Evolutionary conservation across 2,888 invertebrate species (phyloP).

Genomic region (Sarcophaga caerulescens): DNA sequence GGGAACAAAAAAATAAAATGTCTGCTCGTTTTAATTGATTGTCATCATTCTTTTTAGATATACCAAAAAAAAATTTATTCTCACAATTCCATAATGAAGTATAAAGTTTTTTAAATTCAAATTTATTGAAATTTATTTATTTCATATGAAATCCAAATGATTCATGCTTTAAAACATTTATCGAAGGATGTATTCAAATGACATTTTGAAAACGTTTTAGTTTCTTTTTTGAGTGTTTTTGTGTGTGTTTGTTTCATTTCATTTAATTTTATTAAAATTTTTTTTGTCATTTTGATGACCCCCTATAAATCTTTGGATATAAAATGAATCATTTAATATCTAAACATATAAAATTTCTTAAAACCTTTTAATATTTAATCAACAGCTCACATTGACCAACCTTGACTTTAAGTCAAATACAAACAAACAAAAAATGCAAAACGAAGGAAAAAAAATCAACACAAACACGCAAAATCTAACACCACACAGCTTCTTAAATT

Average conservation of each 20-base stretch:
- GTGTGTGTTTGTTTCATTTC: constrained; percentile 33
- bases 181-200: constrained; percentile 55
- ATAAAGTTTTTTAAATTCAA: constrained; percentile 12
- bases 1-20: constrained; percentile 40
- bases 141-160: constrained; percentile 59
- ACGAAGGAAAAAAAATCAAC: not conserved
- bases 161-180: constrained; percentile 45
- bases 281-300: constrained; percentile 40
- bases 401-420: constrained; percentile 61
- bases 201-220: constrained; percentile 38
- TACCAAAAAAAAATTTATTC: constrained; percentile 24
- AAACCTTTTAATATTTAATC: constrained; percentile 62
- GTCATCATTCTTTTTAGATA: constrained; percentile 52
- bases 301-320: constrained; percentile 63
- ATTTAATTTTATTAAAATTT: constrained; percentile 28
- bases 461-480: constrained; percentile 65
- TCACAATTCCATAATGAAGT: not conserved
- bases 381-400: constrained; percentile 60
- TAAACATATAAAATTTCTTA: constrained; percentile 46
- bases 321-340: constrained; percentile 61
- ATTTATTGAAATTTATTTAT: constrained; percentile 46
- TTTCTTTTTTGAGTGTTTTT: not conserved
- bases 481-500: constrained; percentile 66
- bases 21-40: constrained; percentile 50
- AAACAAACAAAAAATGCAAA: no score